phyloP scores from a whole-genome alignment of 2,113 vertebrate species.

The Anolis sagrei region DNA sequence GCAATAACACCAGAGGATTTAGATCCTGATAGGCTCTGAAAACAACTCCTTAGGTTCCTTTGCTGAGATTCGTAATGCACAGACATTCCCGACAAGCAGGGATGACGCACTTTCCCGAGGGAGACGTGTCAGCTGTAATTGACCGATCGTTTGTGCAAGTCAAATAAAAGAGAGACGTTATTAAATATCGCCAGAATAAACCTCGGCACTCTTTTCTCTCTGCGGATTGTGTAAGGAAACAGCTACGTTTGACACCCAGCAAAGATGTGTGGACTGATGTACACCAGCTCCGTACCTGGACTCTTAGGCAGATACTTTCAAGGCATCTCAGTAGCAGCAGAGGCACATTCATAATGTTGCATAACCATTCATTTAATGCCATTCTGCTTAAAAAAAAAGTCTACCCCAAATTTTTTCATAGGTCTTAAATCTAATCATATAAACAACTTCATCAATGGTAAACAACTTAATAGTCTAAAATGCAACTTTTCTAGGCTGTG shows the following conservation, averaged over 20 bases:
- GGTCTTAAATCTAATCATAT: not conserved
- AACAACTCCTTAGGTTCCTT: no score
- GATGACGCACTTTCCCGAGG: not conserved
- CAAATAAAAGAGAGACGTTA: not conserved
- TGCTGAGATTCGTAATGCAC: accelerated
- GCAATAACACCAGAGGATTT: not conserved
- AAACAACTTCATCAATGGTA: no score
- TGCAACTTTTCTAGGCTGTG: no score
- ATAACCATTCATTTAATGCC: not conserved
- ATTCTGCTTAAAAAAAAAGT: not conserved
- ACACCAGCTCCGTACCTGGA: not conserved
- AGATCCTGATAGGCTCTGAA: no score
- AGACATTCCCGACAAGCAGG: not conserved
- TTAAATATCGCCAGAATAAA: not conserved
- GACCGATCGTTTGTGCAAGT: not conserved
- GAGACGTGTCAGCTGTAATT: not conserved
- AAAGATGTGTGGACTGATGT: no score
- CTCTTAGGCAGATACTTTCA: no score
- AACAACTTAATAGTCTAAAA: no score
- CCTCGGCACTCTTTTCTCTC: not conserved
- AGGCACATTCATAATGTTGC: not conserved
- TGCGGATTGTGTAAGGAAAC: no score
- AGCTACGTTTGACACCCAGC: not conserved
- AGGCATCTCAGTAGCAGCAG: no score
- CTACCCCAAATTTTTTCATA: not conserved